A percentile compares a stretch with the other conserved stretches of the same genome.
phyloP scores from a whole-genome alignment of 2,797 vertebrate species.

The Pyrocephalus nanus region DNA sequence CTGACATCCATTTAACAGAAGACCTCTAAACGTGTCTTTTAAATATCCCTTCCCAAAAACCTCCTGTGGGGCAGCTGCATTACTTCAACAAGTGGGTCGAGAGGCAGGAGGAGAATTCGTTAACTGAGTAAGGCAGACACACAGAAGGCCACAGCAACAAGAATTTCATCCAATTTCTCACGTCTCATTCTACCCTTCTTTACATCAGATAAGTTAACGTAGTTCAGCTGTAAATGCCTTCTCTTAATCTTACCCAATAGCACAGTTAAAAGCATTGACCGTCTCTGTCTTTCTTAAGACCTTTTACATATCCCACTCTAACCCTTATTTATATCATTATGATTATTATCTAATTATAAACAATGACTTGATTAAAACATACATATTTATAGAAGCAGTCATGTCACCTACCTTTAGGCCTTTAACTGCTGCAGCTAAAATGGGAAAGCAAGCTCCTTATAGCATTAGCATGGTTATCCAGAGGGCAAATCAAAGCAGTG shows the following conservation, averaged over 20 bases:
- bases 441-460: conserved; percentile 45
- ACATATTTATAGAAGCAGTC: conserved; percentile 35
- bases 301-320: neutral
- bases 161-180: neutral
- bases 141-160: neutral
- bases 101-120: neutral
- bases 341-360: conserved; percentile 32
- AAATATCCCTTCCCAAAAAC: neutral
- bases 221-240: neutral
- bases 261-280: neutral
- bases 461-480: conserved; percentile 20
- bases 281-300: neutral
- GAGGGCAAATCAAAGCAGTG: conserved; percentile 32
- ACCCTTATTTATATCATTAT: neutral
- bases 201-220: neutral
- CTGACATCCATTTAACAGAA: neutral
- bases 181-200: neutral
- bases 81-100: neutral
- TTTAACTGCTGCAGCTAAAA: conserved; percentile 38
- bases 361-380: conserved; percentile 36
- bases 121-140: neutral
- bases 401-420: conserved; percentile 38
- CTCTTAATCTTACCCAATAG: neutral
- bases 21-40: neutral
- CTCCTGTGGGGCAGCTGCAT: neutral